A percentile compares a stretch with the other conserved stretches of the same genome.
These are phyloP conservation scores for Ischnus inquisitorius DNA, from an alignment of 2,888 invertebrate species.

Conservation along the genomic window DNA sequence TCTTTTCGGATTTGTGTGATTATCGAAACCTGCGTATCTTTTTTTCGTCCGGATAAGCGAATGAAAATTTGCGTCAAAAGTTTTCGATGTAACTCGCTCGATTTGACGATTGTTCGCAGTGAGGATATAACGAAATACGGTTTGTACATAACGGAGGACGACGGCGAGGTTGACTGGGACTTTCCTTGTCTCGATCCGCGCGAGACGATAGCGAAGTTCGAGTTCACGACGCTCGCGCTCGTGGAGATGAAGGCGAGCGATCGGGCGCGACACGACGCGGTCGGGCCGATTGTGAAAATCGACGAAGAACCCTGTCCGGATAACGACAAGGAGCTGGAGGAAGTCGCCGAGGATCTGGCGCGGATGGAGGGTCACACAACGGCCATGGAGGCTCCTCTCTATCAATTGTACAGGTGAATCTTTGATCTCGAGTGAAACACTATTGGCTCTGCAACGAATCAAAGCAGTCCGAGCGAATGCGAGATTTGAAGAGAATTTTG, in stretches of 20 bases:
- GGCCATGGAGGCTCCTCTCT: slow-evolving; percentile 94
- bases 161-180: slow-evolving; percentile 97
- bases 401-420: slow-evolving; percentile 88
- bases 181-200: slow-evolving; percentile 96
- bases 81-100: too few species aligned
- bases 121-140: slow-evolving; percentile 90
- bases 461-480: background rate
- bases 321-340: slow-evolving; percentile 77
- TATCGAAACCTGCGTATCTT: too few species aligned
- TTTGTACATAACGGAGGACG: slow-evolving; percentile 97
- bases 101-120: slow-evolving; percentile 79
- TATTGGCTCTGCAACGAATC: background rate
- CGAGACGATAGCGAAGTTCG: slow-evolving; percentile 97
- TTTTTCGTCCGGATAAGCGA: too few species aligned
- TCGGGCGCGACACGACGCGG: slow-evolving; percentile 81
- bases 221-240: slow-evolving; percentile 95
- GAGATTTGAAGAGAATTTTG: too few species aligned
- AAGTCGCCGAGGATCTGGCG: slow-evolving; percentile 87
- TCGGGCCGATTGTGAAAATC: slow-evolving; percentile 80
- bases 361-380: slow-evolving; percentile 91
- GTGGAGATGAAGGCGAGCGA: slow-evolving; percentile 90
- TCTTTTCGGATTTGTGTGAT: too few species aligned
- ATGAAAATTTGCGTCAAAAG: too few species aligned
- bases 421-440: background rate
- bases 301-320: slow-evolving; percentile 82